Evolutionary conservation across 2,888 invertebrate species (phyloP).

Genomic region (Eurytoma adleriae): DNA sequence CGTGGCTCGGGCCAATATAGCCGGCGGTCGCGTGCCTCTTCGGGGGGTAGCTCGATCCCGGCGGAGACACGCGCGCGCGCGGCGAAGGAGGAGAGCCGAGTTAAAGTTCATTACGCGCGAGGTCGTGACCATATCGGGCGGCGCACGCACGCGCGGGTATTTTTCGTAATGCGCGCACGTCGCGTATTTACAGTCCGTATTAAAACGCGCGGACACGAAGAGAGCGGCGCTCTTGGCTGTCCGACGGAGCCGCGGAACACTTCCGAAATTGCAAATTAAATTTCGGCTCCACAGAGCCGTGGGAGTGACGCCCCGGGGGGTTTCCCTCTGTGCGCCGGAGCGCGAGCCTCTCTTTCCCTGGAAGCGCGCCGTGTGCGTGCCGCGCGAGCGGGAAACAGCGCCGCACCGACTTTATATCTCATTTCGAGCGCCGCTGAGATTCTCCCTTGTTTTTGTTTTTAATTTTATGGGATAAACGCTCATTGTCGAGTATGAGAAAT

Average conservation of each 20-base stretch:
- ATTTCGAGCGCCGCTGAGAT: background rate
- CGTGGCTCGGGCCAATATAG: slow-evolving; percentile 45
- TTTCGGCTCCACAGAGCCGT: slow-evolving; percentile 61
- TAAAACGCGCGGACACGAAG: background rate
- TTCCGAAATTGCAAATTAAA: slow-evolving; percentile 72
- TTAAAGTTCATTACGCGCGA: slow-evolving; percentile 34
- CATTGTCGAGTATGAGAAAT: no score
- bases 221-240: slow-evolving; percentile 12
- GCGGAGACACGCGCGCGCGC: background rate
- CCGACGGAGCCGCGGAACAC: slow-evolving; percentile 54
- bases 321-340: slow-evolving; percentile 43
- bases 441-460: no score
- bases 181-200: no score
- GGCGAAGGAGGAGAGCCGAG: background rate
- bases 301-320: slow-evolving; percentile 59
- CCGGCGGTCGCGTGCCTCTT: slow-evolving; percentile 58
- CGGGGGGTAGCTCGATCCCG: slow-evolving; percentile 54
- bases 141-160: background rate
- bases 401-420: slow-evolving; percentile 40
- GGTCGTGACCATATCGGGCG: slow-evolving; percentile 22
- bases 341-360: background rate
- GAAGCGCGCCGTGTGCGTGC: slow-evolving; percentile 14
- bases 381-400: slow-evolving; percentile 3
- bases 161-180: background rate
- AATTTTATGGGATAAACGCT: no score